Evolutionary conservation across 1,140 invertebrate species (phyloP).

Genomic region (Pachyrhynchus sulphureomaculatus): DNA sequence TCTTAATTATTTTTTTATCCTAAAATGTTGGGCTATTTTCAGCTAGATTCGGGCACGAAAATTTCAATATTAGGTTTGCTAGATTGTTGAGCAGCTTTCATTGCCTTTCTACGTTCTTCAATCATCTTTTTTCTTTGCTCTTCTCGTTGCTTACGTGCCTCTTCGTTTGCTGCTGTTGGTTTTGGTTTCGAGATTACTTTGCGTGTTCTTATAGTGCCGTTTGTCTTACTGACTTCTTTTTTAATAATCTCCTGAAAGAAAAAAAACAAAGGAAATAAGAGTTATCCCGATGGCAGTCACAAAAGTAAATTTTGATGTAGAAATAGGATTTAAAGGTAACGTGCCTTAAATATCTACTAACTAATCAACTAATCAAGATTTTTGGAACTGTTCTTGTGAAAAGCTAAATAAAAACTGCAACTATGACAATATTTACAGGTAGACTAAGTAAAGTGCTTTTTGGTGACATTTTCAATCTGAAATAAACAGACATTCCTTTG

Average conservation of each 20-base stretch:
- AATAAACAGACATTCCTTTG: too few relatives aligned
- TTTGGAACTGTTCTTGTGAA: too few relatives aligned
- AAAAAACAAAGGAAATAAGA: slow-evolving; percentile 18
- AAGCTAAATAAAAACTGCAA: too few relatives aligned
- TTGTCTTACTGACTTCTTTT: slow-evolving; percentile 47
- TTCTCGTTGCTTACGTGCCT: slow-evolving; percentile 67
- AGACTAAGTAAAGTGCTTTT: too few relatives aligned
- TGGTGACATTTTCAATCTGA: too few relatives aligned
- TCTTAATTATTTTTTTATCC: neutral
- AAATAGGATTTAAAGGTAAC: too few relatives aligned
- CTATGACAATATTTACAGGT: too few relatives aligned
- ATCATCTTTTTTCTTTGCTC: slow-evolving; percentile 77
- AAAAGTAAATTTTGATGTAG: too few relatives aligned
- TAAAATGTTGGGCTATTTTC: slow-evolving; percentile 30
- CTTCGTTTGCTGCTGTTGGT: slow-evolving; percentile 54
- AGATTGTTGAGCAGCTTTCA: slow-evolving; percentile 55
- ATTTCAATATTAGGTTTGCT: slow-evolving; percentile 58
- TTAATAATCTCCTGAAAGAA: slow-evolving; percentile 37
- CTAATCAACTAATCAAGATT: too few relatives aligned
- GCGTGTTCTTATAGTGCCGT: slow-evolving; percentile 45
- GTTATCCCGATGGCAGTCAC: too few relatives aligned
- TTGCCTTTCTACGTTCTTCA: slow-evolving; percentile 71
- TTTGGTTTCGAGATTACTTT: slow-evolving; percentile 53
- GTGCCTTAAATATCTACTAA: too few relatives aligned
- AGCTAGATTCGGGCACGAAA: slow-evolving; percentile 59